Conservation (phyloP, 1,140 invertebrate species). For the Thaumatotibia leucotreta region DNA sequence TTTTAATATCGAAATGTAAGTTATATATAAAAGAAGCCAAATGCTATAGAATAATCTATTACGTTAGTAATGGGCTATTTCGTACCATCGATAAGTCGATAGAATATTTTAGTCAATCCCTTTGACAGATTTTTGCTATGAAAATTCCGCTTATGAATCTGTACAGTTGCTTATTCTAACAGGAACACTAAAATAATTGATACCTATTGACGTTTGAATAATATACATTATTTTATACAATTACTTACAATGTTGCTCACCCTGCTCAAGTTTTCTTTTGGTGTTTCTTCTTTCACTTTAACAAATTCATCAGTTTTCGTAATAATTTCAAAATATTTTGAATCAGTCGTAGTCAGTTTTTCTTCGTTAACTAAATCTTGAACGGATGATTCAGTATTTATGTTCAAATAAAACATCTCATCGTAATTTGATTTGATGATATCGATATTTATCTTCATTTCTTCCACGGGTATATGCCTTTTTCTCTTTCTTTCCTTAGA, state of each 20-base stretch:
- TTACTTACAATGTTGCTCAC: not conserved
- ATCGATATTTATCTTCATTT: slow-evolving; percentile 33
- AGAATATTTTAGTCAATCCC: too few species aligned
- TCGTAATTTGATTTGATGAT: slow-evolving; percentile 23
- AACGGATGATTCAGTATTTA: slow-evolving; percentile 23
- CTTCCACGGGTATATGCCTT: slow-evolving; percentile 25
- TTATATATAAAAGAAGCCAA: too few species aligned
- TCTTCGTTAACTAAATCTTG: slow-evolving; percentile 31
- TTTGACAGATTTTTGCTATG: too few species aligned
- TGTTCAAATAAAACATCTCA: slow-evolving; percentile 30
- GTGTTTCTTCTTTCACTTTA: not conserved
- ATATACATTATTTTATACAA: not conserved
- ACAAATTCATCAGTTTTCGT: slow-evolving; percentile 8
- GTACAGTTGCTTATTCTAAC: too few species aligned
- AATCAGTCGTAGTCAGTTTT: slow-evolving; percentile 30
- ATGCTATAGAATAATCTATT: too few species aligned
- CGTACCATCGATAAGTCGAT: too few species aligned
- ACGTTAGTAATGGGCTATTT: too few species aligned
- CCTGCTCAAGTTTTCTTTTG: not conserved
- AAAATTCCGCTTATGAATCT: too few species aligned
- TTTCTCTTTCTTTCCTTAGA: slow-evolving; percentile 22
- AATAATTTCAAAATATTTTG: slow-evolving; percentile 35
- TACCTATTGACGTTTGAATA: too few species aligned
- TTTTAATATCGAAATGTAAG: too few species aligned
- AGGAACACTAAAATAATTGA: too few species aligned